These are phyloP conservation scores for Halcyon senegalensis DNA, from an alignment of 2,113 vertebrate genomes.

Conservation along the genomic window DNA sequence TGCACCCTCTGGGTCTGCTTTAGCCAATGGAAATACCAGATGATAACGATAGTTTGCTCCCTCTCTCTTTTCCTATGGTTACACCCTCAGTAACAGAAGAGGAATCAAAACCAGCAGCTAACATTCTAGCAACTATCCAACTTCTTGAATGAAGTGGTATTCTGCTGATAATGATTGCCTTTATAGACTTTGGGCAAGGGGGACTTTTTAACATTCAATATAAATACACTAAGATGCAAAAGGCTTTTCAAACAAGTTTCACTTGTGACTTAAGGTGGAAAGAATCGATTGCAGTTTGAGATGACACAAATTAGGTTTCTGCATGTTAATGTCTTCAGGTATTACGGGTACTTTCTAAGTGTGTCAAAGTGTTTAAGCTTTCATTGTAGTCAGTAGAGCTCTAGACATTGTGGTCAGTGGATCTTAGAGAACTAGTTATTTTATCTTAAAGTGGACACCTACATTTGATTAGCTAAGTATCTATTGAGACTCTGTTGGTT, in stretches of 20 bases:
- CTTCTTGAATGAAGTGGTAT: neutral
- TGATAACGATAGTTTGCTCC: neutral
- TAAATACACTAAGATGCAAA: neutral
- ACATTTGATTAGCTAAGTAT: neutral
- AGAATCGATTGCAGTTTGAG: neutral
- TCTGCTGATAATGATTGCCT: neutral
- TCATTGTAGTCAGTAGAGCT: neutral
- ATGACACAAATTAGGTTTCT: neutral
- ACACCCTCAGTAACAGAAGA: neutral
- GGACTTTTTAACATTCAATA: neutral
- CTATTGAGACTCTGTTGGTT: neutral
- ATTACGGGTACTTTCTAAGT: neutral
- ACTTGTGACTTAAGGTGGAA: neutral
- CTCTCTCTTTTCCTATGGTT: neutral
- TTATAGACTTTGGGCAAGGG: accelerated
- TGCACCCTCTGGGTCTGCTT: neutral
- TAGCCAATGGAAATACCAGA: neutral
- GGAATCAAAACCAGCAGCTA: neutral
- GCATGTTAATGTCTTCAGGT: neutral
- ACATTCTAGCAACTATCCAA: neutral
- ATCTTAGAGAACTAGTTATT: neutral
- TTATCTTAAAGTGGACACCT: neutral
- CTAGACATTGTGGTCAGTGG: neutral
- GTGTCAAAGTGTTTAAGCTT: neutral
- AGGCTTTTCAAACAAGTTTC: neutral